Evolutionary conservation across 2,888 invertebrate species (phyloP), one percentile per base, ranked within the genome.

Genomic region (Ctena decussata): DNA sequence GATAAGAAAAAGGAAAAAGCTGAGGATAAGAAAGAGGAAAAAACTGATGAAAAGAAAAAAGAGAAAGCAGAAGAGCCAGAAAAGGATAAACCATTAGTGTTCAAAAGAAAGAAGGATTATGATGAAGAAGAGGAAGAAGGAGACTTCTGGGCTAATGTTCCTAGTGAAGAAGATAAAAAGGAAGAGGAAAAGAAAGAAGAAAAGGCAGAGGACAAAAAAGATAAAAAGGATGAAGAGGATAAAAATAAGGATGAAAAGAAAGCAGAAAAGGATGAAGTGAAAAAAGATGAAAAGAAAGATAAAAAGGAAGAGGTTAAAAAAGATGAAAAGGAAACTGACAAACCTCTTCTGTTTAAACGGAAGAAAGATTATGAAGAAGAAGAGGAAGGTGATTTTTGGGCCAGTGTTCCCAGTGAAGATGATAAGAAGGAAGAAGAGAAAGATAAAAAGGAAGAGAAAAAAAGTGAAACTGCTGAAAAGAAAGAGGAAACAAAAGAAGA

Each of bases 101-200:
- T 87, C 46, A 84, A 60, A 44, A 71, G 73, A 21, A 81, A 82
- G 53, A 87, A 82, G 60, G 82, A 82, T 70, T 84, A 82, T 82
- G 87, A 87, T 18, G 82, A 76, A 65, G 79, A 78, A 5, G 85
- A 76, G 69, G 87, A 82, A 39, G 78, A 85, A n/a, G 74, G 71
- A 30, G 82, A 82, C 53, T 77, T 77, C 21, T 82, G 77, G 82
- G 82, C 77, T 27, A 70, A 78, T 71, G 27, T 82, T 18, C 71
- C 78, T 12, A 77, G 53, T 74, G 74, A 78, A 11, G 84, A 80
- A 30, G 72, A 39, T 1, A 35, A 65, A 60, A 65, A 65, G 21
- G 65, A 65, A 18, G 65, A 65, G 21, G 65, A 32, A 35, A 65
- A 77, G 49, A 24, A 39, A 53, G 18, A 57, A 60, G 75, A 70